A percentile compares a stretch with the other conserved stretches of the same genome.
phyloP scores from a whole-genome alignment of 2,797 vertebrate genomes.

The Holocentrus rufus region DNA sequence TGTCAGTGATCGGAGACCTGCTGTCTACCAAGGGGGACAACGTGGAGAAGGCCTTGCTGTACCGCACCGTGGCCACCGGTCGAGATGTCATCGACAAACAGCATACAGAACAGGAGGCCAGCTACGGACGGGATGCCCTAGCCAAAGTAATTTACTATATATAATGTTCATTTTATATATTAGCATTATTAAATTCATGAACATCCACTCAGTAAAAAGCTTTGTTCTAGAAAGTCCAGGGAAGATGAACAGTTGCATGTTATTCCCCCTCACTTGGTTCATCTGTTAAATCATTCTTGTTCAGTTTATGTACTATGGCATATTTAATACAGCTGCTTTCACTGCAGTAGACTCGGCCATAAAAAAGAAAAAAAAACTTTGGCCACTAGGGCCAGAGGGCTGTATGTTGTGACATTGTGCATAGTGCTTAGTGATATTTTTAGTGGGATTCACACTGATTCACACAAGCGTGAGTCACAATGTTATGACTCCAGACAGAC shows the following conservation, averaged over 20 bases:
- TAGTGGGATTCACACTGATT: constrained; percentile 23
- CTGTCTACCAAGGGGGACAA: constrained; percentile 90
- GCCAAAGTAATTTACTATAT: constrained; percentile 87
- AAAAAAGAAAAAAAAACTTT: background rate
- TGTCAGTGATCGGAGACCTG: constrained; percentile 87
- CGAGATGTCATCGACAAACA: constrained; percentile 97
- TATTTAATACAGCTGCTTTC: background rate
- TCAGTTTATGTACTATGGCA: too few relatives aligned
- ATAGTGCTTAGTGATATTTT: constrained; percentile 22
- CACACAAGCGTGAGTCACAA: constrained; percentile 57
- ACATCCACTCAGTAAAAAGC: too few relatives aligned
- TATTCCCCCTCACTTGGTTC: too few relatives aligned
- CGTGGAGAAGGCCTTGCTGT: constrained; percentile 94
- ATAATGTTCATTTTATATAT: background rate
- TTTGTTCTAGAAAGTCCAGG: too few relatives aligned
- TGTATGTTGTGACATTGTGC: constrained; percentile 25
- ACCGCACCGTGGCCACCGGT: constrained; percentile 95
- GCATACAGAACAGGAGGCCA: constrained; percentile 93
- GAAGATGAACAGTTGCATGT: too few relatives aligned
- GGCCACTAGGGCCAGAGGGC: background rate
- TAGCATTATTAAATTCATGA: too few relatives aligned
- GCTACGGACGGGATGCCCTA: constrained; percentile 94
- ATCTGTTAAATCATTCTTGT: too few relatives aligned
- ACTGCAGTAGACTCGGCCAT: background rate
- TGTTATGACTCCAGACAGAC: constrained; percentile 52